Evolutionary conservation across 1,140 invertebrate genomes (phyloP).

Genomic region (Drosophila sproati): DNA sequence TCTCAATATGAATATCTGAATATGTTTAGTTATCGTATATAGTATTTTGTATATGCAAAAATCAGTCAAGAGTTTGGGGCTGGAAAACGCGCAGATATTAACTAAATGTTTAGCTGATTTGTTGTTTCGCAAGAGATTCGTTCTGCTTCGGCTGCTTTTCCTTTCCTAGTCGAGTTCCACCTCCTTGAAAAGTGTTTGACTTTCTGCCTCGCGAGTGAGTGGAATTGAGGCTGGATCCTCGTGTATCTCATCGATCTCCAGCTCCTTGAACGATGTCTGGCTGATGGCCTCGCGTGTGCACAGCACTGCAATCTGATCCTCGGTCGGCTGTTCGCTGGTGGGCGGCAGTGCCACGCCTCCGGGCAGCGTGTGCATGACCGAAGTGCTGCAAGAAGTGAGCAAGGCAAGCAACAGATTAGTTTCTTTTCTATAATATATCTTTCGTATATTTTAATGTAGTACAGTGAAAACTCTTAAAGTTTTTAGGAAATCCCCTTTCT

Average conservation of each 20-base stretch:
- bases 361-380: conserved; percentile 22
- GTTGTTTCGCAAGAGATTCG: neutral
- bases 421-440: too few species aligned
- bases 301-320: conserved; percentile 34
- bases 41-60: conserved; percentile 31
- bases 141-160: neutral
- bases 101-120: neutral
- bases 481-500: too few species aligned
- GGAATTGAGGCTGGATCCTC: conserved; percentile 33
- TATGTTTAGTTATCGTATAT: conserved; percentile 30
- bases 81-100: neutral
- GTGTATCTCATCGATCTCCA: conserved; percentile 33
- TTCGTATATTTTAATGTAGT: too few species aligned
- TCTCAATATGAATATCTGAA: conserved; percentile 18
- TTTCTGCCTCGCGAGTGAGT: conserved; percentile 29
- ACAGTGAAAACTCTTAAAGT: too few species aligned
- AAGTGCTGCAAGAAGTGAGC: conserved; percentile 33
- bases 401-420: neutral
- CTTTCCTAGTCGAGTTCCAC: conserved; percentile 50
- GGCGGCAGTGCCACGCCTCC: conserved; percentile 36
- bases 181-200: conserved; percentile 52
- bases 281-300: conserved; percentile 34
- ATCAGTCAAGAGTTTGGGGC: conserved; percentile 35
- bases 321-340: conserved; percentile 41
- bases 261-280: conserved; percentile 55